These are phyloP conservation scores for Calliphora vomitoria DNA, from an alignment of 2,888 invertebrate genomes.

Conservation along the genomic window DNA sequence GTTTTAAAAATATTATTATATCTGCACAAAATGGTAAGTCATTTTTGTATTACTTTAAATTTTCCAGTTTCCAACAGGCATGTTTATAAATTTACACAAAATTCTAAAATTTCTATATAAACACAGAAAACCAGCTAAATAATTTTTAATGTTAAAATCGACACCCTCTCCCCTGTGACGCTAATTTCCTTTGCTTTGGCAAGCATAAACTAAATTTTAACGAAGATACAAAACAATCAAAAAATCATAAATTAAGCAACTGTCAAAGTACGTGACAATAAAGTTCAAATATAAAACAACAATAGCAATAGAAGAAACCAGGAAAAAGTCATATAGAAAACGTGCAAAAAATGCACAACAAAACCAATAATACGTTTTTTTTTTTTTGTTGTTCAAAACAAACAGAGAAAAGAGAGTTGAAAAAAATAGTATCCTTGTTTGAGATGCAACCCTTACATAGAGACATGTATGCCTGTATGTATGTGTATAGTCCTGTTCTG, in stretches of 20 bases:
- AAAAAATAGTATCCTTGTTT: constrained; percentile 34
- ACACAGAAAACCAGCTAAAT: no score
- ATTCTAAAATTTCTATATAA: not conserved
- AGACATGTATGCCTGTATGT: no score
- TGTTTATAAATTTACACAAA: not conserved
- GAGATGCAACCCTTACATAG: constrained; percentile 58
- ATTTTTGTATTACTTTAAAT: not conserved
- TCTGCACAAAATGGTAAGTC: no score
- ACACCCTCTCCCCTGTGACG: not conserved
- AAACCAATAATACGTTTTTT: constrained; percentile 39
- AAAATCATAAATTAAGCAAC: constrained; percentile 74
- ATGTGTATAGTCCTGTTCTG: not conserved
- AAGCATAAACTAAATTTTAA: constrained; percentile 15
- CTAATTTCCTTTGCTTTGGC: not conserved
- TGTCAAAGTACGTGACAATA: constrained; percentile 74
- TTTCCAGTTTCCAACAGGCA: not conserved
- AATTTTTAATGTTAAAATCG: constrained; percentile 33
- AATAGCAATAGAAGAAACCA: not conserved
- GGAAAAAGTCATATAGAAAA: constrained; percentile 56
- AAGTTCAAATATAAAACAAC: constrained; percentile 64
- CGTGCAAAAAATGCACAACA: constrained; percentile 71
- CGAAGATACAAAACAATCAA: constrained; percentile 69
- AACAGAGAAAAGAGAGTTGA: constrained; percentile 4
- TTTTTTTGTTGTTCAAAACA: constrained; percentile 2
- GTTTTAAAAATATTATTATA: no score